Evolutionary conservation across 2,113 vertebrate genomes (phyloP), one percentile per base, ranked within the genome.

Genomic region (Thunnus maccoyii): DNA sequence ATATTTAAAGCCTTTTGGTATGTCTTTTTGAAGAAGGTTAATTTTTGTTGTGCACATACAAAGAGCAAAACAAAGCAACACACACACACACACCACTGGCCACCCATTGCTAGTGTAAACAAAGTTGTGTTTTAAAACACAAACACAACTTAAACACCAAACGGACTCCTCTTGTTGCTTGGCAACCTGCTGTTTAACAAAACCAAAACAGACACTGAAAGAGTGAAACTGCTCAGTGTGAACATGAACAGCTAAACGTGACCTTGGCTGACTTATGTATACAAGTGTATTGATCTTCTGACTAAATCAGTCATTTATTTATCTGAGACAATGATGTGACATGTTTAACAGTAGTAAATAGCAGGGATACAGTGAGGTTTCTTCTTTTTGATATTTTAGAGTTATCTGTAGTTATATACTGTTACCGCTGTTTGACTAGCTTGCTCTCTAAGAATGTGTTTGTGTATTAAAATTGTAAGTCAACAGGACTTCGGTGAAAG

Each of bases 171-270:
- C 66, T 47, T 3, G 20, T 13, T 58, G n/a, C 57, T 60, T 48
- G 14, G 30, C 41, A 51, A 69, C 27, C 56, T 50, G 51, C 18
- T 44, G 2, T n/a, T 69, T 51, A 44, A 36, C 3, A 22, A 48
- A 64, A 57, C 10, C 27, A 76, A 36, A 54, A 74, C 16, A 55
- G n/a, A 27, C 44, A 60, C 7, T 22, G 7, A 68, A 64, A 41
- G 22, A 57, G 47, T 22, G 7, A 68, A 64, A 41, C 44, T 64
- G 47, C 14, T 68, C 46, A 63, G 41, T 46, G 22, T 18, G 55
- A 25, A 76, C 13, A 62, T 17, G 1, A 70, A 61, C 47, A 65
- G 17, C 9, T 50, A n/a, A 15, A 44, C 8, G 0, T 47, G 15
- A 79, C 25, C 41, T 57, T 48, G 9, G 11, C 52, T 65, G 41